Evolutionary conservation across 2,797 vertebrate species (phyloP), one percentile per base, ranked within the genome.

Genomic region (Phyllotis vaccarum): DNA sequence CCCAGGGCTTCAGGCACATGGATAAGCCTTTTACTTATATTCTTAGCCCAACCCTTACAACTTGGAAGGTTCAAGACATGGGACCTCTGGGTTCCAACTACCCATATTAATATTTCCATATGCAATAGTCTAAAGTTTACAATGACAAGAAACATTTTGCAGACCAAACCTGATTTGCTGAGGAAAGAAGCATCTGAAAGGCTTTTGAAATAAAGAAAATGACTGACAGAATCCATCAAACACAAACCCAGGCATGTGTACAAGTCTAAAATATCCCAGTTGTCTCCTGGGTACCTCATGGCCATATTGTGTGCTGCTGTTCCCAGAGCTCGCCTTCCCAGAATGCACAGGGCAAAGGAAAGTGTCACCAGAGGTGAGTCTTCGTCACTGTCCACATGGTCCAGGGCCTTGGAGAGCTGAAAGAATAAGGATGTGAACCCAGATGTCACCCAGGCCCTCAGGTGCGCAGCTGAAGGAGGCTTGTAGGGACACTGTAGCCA

Each of bases 251-350:
- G 16, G 40, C 9, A 12, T 13, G 29, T 1, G 2, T 11, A 6
- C 19, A 60, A 12, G 19, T 19, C 37, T 29, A 34, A 43, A 10
- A 29, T 7, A 40, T 5, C 43, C 56, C 58, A 9, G 6, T 22
- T 1, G 2, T 10, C 2, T 22, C 60, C 46, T 40, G 24, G 60
- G 97, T 98, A 99, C 99, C 99, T 99, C 99, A 99, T 99, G 82
- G 99, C 99, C 99, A 99, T 99, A 96, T 99, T 99, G 98, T 99
- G 99, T 7, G 99, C 99, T 0, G 99, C 99, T 0, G 99, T 99
- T 95, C 99, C 99, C 80, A 99, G 97, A 11, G 99, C 99, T 98
- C 99, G 99, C 97, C 99, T 98, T 56, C 99, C 99, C 97, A 99
- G 98, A 95, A 99, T 99, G 8, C 99, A 99, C 82, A 99, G 98